Percentiles rank a stretch among this genome's conserved stretches.
Conservation (phyloP, 2,113 vertebrate species). For the Odontophorus gujanensis region DNA sequence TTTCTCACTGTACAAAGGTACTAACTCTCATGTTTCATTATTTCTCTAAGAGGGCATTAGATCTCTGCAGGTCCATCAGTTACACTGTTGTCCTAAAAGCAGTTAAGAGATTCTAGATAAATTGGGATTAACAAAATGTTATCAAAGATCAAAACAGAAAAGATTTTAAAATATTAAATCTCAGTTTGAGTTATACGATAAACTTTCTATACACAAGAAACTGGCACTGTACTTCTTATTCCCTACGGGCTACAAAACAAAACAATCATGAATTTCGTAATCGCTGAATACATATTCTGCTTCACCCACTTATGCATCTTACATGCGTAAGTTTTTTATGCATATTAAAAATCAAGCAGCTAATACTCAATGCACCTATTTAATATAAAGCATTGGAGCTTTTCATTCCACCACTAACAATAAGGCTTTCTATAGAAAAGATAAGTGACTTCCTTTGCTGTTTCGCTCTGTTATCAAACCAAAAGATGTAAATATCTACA, state of each 20-base stretch:
- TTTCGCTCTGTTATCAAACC: background rate
- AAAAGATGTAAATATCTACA: background rate
- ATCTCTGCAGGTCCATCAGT: background rate
- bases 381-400: background rate
- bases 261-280: background rate
- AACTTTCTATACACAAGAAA: background rate
- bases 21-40: background rate
- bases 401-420: background rate
- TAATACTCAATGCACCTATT: background rate
- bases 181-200: background rate
- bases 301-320: background rate
- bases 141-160: background rate
- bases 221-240: background rate
- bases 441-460: background rate
- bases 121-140: background rate
- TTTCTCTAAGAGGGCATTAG: background rate
- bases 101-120: background rate
- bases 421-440: background rate
- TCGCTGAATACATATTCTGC: background rate
- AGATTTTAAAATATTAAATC: background rate
- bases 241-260: background rate
- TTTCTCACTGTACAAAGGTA: background rate
- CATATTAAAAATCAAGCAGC: constrained; percentile 12
- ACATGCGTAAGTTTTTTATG: too few species aligned
- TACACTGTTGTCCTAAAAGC: background rate